A percentile compares a stretch with the other conserved stretches of the same genome.
These are phyloP conservation scores for Eulithis prunata DNA, from an alignment of 2,888 invertebrate species.

Conservation along the genomic window DNA sequence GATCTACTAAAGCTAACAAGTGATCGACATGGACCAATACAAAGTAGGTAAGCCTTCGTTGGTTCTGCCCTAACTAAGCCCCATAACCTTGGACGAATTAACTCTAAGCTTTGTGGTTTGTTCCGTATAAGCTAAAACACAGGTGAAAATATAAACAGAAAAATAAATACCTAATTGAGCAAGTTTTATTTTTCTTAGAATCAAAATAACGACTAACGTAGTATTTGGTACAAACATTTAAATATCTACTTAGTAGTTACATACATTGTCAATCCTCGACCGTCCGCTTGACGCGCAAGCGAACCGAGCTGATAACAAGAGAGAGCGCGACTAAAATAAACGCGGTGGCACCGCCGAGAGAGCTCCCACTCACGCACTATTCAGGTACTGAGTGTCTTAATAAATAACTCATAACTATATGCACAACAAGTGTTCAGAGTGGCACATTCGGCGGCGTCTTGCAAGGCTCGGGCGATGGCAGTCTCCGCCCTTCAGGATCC, in stretches of 20 bases:
- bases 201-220: conserved; percentile 46
- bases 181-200: conserved; percentile 50
- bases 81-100: no score
- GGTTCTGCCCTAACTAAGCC: no score
- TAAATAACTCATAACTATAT: conserved; percentile 61
- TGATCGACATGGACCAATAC: no score
- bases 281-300: conserved; percentile 53
- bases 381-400: conserved; percentile 82
- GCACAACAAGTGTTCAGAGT: conserved; percentile 59
- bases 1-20: neutral
- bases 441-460: conserved; percentile 82
- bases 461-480: conserved; percentile 81
- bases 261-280: conserved; percentile 67
- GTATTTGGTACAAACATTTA: conserved; percentile 60
- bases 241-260: conserved; percentile 83
- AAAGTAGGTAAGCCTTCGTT: no score
- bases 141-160: conserved; percentile 3
- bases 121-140: neutral
- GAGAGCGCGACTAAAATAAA: conserved; percentile 51
- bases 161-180: conserved; percentile 20
- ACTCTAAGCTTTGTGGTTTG: no score
- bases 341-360: conserved; percentile 52
- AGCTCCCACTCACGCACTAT: conserved; percentile 74
- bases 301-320: conserved; percentile 54
- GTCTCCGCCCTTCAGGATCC: conserved; percentile 82